Evolutionary conservation across 2,797 vertebrate genomes (phyloP).

Genomic region (Pseudopleuronectes americanus): DNA sequence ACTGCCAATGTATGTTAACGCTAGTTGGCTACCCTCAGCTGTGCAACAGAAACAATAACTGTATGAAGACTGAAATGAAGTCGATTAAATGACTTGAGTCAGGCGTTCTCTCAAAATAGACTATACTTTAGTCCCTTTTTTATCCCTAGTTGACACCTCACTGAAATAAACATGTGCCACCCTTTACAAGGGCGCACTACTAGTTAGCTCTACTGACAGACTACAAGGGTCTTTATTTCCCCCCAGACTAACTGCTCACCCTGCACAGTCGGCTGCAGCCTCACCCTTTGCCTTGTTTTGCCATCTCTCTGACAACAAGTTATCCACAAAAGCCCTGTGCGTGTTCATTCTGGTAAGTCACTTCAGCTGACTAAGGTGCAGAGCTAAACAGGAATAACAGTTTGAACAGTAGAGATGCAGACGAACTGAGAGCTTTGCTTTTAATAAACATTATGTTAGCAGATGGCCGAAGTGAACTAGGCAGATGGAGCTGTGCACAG

Average conservation of each 20-base stretch:
- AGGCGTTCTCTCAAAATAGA: no score
- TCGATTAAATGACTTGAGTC: no score
- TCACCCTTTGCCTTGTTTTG: constrained; percentile 17
- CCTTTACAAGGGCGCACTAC: no score
- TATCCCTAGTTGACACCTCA: no score
- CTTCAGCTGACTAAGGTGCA: constrained; percentile 20
- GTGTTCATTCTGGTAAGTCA: constrained; percentile 5
- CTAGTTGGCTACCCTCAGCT: no score
- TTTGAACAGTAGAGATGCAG: constrained; percentile 7
- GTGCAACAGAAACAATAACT: no score
- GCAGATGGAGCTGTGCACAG: constrained; percentile 1
- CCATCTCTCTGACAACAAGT: constrained; percentile 16
- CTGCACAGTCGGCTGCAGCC: not conserved
- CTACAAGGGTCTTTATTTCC: constrained; percentile 3
- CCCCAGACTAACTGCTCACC: not conserved
- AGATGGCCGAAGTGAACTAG: not conserved
- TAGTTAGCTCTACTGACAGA: not conserved
- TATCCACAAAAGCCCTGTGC: constrained; percentile 23
- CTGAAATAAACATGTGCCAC: no score
- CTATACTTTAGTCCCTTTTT: no score
- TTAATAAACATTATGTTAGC: constrained; percentile 1
- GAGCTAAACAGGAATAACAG: constrained; percentile 1
- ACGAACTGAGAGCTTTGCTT: not conserved
- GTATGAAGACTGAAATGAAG: no score
- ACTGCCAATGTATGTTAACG: no score